Conservation (phyloP, 2,888 invertebrate genomes). For the Teleiodes luculella region DNA sequence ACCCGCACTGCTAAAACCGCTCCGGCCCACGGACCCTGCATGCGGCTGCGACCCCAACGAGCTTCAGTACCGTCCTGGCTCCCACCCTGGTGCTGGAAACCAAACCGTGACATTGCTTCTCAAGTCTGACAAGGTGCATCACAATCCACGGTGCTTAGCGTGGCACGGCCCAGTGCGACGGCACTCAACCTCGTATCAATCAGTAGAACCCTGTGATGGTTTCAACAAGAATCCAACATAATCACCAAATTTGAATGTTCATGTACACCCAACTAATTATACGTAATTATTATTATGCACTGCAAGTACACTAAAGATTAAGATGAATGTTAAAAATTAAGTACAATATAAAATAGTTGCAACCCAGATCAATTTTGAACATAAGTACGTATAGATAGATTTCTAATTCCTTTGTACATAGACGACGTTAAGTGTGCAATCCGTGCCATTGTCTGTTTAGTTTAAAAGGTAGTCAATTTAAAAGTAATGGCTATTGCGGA, state of each 20-base stretch:
- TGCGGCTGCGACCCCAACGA: slow-evolving; percentile 42
- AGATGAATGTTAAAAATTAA: slow-evolving; percentile 65
- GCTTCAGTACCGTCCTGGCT: slow-evolving; percentile 34
- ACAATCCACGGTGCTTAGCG: slow-evolving; percentile 45
- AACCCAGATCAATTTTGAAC: slow-evolving; percentile 60
- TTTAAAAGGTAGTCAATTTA: slow-evolving; percentile 71
- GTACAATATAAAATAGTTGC: slow-evolving; percentile 56
- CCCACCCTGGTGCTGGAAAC: slow-evolving; percentile 34
- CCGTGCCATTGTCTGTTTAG: slow-evolving; percentile 78
- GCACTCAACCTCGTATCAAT: slow-evolving; percentile 21
- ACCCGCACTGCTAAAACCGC: slow-evolving; percentile 70
- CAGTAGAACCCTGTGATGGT: slow-evolving; percentile 23
- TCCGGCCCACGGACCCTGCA: slow-evolving; percentile 19
- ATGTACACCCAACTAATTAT: slow-evolving; percentile 62
- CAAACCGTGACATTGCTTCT: slow-evolving; percentile 24
- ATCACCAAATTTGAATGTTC: slow-evolving; percentile 51
- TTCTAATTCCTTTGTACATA: slow-evolving; percentile 69
- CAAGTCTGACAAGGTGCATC: slow-evolving; percentile 60
- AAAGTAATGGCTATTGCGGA: slow-evolving; percentile 40
- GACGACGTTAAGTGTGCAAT: slow-evolving; percentile 70
- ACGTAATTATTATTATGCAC: slow-evolving; percentile 72
- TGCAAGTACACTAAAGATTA: slow-evolving; percentile 62
- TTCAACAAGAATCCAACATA: slow-evolving; percentile 30
- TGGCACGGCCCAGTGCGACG: slow-evolving; percentile 44
- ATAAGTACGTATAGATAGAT: slow-evolving; percentile 50